phyloP scores from a whole-genome alignment of 2,888 invertebrate genomes.

The Cabera pusaria region DNA sequence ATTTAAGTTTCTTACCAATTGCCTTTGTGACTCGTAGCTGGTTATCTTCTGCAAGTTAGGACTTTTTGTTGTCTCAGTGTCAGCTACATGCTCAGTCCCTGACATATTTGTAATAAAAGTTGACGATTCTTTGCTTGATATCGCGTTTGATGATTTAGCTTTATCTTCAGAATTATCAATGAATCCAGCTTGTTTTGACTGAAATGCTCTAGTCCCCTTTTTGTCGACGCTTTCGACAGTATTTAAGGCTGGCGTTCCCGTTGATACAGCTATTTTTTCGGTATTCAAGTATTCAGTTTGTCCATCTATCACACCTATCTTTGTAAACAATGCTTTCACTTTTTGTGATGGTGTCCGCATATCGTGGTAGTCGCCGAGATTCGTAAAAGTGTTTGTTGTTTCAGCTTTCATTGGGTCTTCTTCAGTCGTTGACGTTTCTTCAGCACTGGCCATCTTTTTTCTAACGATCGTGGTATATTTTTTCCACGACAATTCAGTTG shows the following conservation, averaged over 20 bases:
- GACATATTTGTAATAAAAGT: slow-evolving; percentile 35
- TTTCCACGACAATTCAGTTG: slow-evolving; percentile 41
- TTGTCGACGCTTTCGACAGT: slow-evolving; percentile 12
- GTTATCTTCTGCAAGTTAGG: slow-evolving; percentile 36
- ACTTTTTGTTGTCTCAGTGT: slow-evolving; percentile 34
- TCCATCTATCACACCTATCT: too few relatives aligned
- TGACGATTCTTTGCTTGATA: slow-evolving; percentile 14
- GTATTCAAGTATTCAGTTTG: slow-evolving; percentile 4
- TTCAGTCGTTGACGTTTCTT: slow-evolving; percentile 28
- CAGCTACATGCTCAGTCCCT: slow-evolving; percentile 37
- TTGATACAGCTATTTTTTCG: slow-evolving; percentile 4
- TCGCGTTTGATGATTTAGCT: slow-evolving; percentile 30
- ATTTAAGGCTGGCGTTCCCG: slow-evolving; percentile 6
- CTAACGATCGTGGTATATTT: slow-evolving; percentile 51
- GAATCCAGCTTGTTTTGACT: slow-evolving; percentile 63
- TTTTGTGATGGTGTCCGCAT: slow-evolving; percentile 46
- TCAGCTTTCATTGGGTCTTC: slow-evolving; percentile 43
- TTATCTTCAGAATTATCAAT: slow-evolving; percentile 56
- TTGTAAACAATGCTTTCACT: too few relatives aligned
- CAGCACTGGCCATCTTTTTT: slow-evolving; percentile 34
- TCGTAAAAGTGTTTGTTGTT: slow-evolving; percentile 37
- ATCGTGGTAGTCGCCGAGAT: slow-evolving; percentile 39
- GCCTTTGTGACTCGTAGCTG: slow-evolving; percentile 50
- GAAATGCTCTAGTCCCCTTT: slow-evolving; percentile 42
- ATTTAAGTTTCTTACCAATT: slow-evolving; percentile 51